These are phyloP conservation scores for Ormia ochracea DNA, from an alignment of 2,888 invertebrate genomes.

Conservation along the genomic window DNA sequence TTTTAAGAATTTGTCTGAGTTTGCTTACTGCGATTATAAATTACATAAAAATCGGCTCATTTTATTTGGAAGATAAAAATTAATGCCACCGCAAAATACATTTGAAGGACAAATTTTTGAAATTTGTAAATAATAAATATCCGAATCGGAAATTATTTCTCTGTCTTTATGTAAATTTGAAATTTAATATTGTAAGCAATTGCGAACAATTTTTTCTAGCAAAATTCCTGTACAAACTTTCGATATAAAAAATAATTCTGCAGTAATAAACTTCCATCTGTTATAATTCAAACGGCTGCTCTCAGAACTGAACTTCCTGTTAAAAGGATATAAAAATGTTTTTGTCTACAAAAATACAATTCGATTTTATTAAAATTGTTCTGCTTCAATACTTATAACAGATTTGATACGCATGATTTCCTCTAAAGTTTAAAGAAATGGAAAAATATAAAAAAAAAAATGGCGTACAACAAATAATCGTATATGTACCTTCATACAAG, in stretches of 20 bases:
- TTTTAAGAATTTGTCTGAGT: no score
- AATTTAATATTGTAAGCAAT: neutral
- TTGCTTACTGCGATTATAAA: no score
- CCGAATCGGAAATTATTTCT: neutral
- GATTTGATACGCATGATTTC: constrained; percentile 56
- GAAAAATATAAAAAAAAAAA: constrained; percentile 8
- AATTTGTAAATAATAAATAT: neutral
- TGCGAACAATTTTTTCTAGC: neutral
- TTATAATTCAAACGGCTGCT: neutral
- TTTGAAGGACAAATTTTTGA: neutral
- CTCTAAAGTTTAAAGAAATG: neutral
- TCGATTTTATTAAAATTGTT: constrained; percentile 14
- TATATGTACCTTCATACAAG: no score
- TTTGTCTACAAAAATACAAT: neutral
- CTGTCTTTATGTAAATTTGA: neutral
- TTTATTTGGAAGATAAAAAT: neutral
- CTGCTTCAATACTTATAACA: constrained; percentile 36
- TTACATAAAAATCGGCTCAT: no score
- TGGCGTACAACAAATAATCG: constrained; percentile 8
- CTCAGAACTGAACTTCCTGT: neutral
- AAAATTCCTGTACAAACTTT: neutral
- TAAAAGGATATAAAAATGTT: neutral
- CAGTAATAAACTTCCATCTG: constrained; percentile 11
- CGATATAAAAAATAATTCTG: neutral
- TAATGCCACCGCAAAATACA: neutral